Evolutionary conservation across 2,797 vertebrate species (phyloP).

Genomic region (Sebastes hubbsi): DNA sequence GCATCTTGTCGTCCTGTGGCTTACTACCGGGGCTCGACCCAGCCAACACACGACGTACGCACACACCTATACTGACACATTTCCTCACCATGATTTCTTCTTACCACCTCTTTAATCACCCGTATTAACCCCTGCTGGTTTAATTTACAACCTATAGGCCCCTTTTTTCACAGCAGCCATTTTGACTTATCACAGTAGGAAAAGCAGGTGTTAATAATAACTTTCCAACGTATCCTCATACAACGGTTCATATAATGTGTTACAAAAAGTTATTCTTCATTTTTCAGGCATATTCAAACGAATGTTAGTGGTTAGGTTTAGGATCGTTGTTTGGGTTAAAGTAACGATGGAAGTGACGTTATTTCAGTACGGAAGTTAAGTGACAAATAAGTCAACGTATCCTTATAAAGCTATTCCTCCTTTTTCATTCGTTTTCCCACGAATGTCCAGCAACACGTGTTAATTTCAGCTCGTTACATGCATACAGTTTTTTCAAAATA

Average conservation of each 20-base stretch:
- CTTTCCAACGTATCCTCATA: neutral
- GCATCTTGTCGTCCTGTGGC: conserved; percentile 42
- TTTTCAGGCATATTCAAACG: too few species aligned
- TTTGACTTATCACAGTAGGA: neutral
- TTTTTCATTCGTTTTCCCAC: neutral
- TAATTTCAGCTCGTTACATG: neutral
- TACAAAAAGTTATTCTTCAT: neutral
- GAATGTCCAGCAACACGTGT: neutral
- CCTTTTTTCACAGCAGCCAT: neutral
- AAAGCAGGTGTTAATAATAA: neutral
- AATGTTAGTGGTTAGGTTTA: too few species aligned
- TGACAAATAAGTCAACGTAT: neutral
- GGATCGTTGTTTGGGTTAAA: too few species aligned
- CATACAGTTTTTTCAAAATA: neutral
- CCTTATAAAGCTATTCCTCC: neutral
- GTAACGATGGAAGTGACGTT: too few species aligned
- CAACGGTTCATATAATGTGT: neutral
- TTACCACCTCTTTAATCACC: conserved; percentile 8
- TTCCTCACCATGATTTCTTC: neutral
- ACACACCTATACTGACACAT: neutral
- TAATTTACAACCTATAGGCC: neutral
- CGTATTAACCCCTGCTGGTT: neutral
- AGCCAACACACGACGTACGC: neutral
- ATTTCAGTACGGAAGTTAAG: too few species aligned
- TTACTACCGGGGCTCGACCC: conserved; percentile 30